phyloP scores from a whole-genome alignment of 2,797 vertebrate genomes.

The Numenius phaeopus region DNA sequence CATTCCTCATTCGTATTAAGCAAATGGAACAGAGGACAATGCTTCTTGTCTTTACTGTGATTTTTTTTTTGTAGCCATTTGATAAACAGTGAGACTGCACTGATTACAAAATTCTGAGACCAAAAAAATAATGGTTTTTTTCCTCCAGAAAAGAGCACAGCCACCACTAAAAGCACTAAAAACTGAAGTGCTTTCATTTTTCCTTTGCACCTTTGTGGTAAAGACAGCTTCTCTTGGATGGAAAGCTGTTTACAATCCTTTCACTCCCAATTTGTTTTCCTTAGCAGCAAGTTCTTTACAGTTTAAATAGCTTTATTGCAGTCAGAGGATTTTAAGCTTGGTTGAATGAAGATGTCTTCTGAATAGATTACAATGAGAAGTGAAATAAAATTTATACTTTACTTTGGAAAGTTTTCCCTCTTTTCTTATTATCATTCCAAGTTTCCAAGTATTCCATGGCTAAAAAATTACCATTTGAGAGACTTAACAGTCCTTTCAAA shows the following conservation, averaged over 20 bases:
- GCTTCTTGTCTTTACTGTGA: not conserved
- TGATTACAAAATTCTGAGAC: not conserved
- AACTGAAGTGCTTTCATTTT: not conserved
- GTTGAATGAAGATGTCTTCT: not conserved
- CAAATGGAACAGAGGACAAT: not conserved
- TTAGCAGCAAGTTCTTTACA: not conserved
- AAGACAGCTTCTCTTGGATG: not conserved
- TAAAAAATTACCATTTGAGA: not conserved
- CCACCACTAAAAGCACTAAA: not conserved
- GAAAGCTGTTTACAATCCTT: not conserved
- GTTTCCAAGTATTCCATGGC: not conserved
- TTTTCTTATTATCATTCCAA: not conserved
- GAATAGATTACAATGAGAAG: not conserved
- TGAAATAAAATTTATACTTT: not conserved
- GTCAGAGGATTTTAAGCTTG: not conserved
- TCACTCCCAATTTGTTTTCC: not conserved
- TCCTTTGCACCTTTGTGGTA: not conserved
- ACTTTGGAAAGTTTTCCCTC: not conserved
- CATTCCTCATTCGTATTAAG: not conserved
- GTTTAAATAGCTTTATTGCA: not conserved
- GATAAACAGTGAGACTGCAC: not conserved
- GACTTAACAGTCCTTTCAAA: not conserved
- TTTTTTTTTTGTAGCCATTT: not conserved
- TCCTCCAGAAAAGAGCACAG: accelerated
- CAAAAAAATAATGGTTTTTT: not conserved